Evolutionary conservation across 2,113 vertebrate genomes (phyloP).

Genomic region (Donacobius atricapilla): DNA sequence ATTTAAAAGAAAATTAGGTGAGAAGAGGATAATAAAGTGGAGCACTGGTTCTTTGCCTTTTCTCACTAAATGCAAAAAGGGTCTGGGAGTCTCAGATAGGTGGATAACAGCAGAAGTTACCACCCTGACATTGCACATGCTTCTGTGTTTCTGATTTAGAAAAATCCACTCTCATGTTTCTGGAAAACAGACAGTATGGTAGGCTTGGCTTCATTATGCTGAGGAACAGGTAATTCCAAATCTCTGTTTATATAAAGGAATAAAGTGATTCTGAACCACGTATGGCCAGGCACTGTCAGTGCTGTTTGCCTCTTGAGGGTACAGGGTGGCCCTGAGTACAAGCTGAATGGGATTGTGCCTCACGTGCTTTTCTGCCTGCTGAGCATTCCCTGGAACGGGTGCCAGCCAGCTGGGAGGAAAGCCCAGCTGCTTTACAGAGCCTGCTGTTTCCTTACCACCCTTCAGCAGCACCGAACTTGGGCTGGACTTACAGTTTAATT

Average conservation of each 20-base stretch:
- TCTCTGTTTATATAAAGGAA: not conserved
- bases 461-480: not conserved
- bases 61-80: not conserved
- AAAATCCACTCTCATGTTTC: not conserved
- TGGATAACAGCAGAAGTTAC: not conserved
- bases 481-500: not conserved
- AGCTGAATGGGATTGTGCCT: not conserved
- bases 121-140: too few species aligned
- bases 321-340: not conserved
- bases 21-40: not conserved
- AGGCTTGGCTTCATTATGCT: not conserved
- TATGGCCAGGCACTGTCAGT: not conserved
- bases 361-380: not conserved
- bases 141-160: not conserved
- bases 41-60: not conserved
- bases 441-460: not conserved
- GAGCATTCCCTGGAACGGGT: fast-evolving
- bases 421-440: not conserved
- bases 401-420: not conserved
- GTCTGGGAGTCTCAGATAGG: not conserved
- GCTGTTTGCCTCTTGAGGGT: not conserved
- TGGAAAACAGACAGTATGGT: not conserved
- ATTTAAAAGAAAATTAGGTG: slow-evolving; percentile 67
- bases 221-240: not conserved
- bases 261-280: not conserved